Evolutionary conservation across 2,797 vertebrate genomes (phyloP).

Genomic region (Phyllotis vaccarum): DNA sequence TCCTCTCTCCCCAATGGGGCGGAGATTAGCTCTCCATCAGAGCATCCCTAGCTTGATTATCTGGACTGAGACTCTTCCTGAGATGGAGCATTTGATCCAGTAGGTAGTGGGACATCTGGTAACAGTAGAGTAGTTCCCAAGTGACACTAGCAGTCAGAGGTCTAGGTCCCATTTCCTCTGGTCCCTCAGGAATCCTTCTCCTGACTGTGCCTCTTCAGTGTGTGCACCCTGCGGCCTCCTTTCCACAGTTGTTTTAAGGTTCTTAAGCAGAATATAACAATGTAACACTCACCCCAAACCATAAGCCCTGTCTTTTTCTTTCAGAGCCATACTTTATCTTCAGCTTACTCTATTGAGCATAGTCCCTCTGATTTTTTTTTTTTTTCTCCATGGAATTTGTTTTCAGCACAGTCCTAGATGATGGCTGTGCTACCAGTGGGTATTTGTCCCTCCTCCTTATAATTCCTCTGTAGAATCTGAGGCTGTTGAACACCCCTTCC

Average conservation of each 20-base stretch:
- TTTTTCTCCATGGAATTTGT: not conserved
- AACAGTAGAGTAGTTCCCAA: not conserved
- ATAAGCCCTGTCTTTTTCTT: not conserved
- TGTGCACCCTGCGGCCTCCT: not conserved
- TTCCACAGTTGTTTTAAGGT: not conserved
- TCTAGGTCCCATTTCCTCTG: not conserved
- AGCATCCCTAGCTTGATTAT: not conserved
- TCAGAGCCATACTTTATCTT: not conserved
- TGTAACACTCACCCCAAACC: not conserved
- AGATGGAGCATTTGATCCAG: not conserved
- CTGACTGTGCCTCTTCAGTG: not conserved
- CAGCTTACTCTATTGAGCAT: not conserved
- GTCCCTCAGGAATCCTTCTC: not conserved
- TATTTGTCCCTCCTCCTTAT: not conserved
- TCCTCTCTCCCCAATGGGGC: not conserved
- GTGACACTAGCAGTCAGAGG: not conserved
- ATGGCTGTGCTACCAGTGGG: not conserved
- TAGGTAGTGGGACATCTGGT: not conserved
- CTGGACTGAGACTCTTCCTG: not conserved
- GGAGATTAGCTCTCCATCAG: not conserved
- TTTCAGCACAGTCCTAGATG: not conserved
- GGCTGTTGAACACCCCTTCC: not conserved
- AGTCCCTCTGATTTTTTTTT: not conserved
- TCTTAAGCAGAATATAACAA: not conserved
- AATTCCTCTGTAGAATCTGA: not conserved